Conservation (phyloP, 2,888 invertebrate genomes). For the Epsilonema sp. region DNA sequence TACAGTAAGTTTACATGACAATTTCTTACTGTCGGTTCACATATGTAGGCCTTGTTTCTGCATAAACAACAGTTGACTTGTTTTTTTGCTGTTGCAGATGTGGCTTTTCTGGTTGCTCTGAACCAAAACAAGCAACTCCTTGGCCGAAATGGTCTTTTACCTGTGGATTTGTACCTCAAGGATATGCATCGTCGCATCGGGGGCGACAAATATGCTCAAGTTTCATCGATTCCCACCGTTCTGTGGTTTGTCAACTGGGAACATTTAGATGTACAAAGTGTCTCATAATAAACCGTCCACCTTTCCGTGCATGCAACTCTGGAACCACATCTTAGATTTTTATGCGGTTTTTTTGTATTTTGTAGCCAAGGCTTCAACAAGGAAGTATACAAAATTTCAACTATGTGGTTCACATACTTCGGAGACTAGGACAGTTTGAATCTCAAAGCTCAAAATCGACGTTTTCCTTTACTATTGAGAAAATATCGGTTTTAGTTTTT, state of each 20-base stretch:
- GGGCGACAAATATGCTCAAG: neutral
- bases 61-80: too few species aligned
- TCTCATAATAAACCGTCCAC: too few species aligned
- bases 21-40: neutral
- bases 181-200: neutral
- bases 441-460: too few species aligned
- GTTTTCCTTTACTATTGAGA: too few species aligned
- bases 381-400: too few species aligned
- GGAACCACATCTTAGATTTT: too few species aligned
- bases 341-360: too few species aligned
- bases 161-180: conserved; percentile 10
- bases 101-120: conserved; percentile 31
- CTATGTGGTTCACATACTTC: too few species aligned
- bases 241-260: conserved; percentile 22
- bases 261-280: conserved; percentile 7
- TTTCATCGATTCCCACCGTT: conserved; percentile 22
- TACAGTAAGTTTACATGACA: neutral
- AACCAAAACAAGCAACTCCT: conserved; percentile 30
- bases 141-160: conserved; percentile 30
- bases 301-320: too few species aligned
- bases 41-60: neutral
- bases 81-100: conserved; percentile 18
- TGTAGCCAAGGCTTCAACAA: too few species aligned
- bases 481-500: neutral
- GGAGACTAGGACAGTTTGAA: too few species aligned